Conservation (phyloP, 1,140 invertebrate genomes). For the Holotrichia oblita region DNA sequence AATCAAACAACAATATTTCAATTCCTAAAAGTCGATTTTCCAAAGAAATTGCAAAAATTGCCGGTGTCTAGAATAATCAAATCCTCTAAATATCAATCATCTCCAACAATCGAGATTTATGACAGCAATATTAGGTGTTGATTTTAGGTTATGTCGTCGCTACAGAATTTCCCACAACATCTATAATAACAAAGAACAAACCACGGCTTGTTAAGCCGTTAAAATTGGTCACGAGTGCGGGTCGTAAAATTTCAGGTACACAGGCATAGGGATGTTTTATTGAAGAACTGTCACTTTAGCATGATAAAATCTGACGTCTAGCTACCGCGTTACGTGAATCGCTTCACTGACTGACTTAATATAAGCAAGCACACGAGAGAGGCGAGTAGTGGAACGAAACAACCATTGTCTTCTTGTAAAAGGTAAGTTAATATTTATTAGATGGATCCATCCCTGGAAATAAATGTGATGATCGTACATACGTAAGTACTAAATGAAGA, state of each 20-base stretch:
- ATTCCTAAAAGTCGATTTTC: no score
- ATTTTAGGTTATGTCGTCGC: background rate
- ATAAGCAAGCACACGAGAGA: background rate
- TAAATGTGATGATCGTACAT: slow-evolving; percentile 21
- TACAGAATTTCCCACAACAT: background rate
- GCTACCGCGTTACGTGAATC: slow-evolving; percentile 40
- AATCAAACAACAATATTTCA: no score
- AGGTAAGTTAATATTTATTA: slow-evolving; percentile 30
- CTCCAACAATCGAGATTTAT: background rate
- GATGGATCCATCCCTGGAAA: slow-evolving; percentile 27
- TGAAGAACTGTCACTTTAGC: slow-evolving; percentile 49
- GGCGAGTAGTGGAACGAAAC: background rate
- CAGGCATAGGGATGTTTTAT: slow-evolving; percentile 45
- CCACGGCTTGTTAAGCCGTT: slow-evolving; percentile 51
- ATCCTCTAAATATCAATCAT: background rate
- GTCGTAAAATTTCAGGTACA: slow-evolving; percentile 51
- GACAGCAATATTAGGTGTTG: slow-evolving; percentile 6
- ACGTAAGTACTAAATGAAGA: background rate
- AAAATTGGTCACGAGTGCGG: slow-evolving; percentile 52
- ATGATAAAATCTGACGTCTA: slow-evolving; percentile 46
- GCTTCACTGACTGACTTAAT: slow-evolving; percentile 36
- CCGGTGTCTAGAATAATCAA: no score
- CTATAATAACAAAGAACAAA: slow-evolving; percentile 41
- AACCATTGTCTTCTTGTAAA: slow-evolving; percentile 1
- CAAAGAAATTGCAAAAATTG: no score